These are phyloP conservation scores for Bos indicus DNA, from an alignment of 2,113 vertebrate genomes.

Conservation along the genomic window DNA sequence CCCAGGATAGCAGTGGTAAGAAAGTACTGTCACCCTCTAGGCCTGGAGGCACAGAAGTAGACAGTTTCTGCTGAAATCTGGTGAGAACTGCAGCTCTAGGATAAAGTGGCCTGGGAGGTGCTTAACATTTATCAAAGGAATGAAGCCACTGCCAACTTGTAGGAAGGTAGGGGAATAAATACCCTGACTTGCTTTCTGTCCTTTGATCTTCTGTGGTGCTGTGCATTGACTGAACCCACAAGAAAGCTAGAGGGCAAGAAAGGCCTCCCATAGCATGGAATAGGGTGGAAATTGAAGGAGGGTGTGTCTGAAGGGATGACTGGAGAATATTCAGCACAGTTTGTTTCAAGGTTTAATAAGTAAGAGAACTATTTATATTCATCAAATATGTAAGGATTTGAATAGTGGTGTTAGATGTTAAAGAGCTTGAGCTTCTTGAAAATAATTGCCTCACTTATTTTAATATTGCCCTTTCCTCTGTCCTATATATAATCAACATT, in stretches of 20 bases:
- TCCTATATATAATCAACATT: background rate
- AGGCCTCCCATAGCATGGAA: background rate
- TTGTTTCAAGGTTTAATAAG: background rate
- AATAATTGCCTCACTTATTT: constrained; percentile 23
- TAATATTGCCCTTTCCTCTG: background rate
- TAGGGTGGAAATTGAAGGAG: background rate
- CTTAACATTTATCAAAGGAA: background rate
- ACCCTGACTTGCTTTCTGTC: background rate
- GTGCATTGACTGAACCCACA: background rate
- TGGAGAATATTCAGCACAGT: background rate
- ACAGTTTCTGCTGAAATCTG: background rate
- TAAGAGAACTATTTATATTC: background rate
- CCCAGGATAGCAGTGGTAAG: background rate
- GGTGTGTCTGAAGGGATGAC: background rate
- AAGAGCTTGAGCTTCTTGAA: background rate
- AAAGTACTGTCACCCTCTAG: background rate
- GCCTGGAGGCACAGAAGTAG: background rate
- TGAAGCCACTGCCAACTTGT: background rate
- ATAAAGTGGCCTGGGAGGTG: background rate
- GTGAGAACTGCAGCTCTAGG: background rate
- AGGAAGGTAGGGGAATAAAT: background rate
- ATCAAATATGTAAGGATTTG: background rate
- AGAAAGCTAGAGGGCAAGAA: background rate
- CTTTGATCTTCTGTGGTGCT: background rate
- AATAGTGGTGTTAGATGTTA: constrained; percentile 17